Evolutionary conservation across 2,113 vertebrate species (phyloP).

Genomic region (Hymenochirus boettgeri): DNA sequence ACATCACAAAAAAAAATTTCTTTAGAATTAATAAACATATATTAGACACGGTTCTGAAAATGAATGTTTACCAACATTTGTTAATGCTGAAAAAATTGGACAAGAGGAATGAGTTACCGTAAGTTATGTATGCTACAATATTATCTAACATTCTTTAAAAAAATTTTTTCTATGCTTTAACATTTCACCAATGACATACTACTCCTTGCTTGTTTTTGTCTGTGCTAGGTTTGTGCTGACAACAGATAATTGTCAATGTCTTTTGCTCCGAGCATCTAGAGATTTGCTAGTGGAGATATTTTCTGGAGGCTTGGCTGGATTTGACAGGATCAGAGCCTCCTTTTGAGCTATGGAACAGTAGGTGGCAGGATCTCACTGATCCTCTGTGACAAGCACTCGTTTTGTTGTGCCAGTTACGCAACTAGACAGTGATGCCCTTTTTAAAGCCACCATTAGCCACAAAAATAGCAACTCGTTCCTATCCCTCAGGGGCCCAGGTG

Average conservation of each 20-base stretch:
- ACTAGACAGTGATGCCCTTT: conserved; percentile 43
- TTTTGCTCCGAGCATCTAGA: conserved; percentile 38
- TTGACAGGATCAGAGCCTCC: conserved; percentile 65
- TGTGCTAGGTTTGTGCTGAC: conserved; percentile 42
- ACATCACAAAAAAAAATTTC: too few species aligned
- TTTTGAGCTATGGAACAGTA: conserved; percentile 68
- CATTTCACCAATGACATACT: conserved; percentile 25
- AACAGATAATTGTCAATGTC: conserved; percentile 49
- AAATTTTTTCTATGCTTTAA: conserved; percentile 11
- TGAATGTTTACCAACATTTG: too few species aligned
- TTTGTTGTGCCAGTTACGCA: conserved; percentile 44
- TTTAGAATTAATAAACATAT: too few species aligned
- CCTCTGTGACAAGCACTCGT: conserved; percentile 54
- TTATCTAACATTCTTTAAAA: conserved; percentile 4
- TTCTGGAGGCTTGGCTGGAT: conserved; percentile 62
- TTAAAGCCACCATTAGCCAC: conserved; percentile 43
- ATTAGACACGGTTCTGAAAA: too few species aligned
- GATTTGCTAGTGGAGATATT: conserved; percentile 43
- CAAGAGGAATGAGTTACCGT: too few species aligned
- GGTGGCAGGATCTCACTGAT: conserved; percentile 57
- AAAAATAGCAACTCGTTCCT: conserved; percentile 40
- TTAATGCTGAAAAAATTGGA: too few species aligned
- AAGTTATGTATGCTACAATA: too few species aligned
- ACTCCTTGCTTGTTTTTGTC: conserved; percentile 35
- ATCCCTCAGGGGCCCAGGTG: conserved; percentile 37